Conservation (phyloP, 2,113 vertebrate genomes). For the Dromas ardeola region DNA sequence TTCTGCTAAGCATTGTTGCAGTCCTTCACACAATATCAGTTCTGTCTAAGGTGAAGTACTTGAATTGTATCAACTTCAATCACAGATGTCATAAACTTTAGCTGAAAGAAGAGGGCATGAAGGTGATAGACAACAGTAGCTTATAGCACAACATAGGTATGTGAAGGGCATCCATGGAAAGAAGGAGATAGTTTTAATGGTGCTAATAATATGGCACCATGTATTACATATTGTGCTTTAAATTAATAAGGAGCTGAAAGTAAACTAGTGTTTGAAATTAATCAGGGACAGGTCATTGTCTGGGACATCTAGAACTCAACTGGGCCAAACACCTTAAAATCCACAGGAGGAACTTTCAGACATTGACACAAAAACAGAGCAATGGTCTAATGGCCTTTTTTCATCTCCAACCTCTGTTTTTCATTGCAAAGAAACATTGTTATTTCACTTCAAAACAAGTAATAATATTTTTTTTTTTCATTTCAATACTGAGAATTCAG, state of each 20-base stretch:
- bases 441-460: background rate
- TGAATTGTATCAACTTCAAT: background rate
- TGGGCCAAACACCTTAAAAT: background rate
- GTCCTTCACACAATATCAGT: background rate
- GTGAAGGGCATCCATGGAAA: background rate
- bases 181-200: background rate
- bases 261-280: background rate
- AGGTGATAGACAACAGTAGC: background rate
- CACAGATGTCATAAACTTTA: background rate
- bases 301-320: background rate
- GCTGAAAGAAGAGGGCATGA: background rate
- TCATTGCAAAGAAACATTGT: background rate
- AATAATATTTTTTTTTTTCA: background rate
- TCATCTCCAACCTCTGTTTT: background rate
- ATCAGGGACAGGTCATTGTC: background rate
- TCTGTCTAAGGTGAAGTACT: background rate
- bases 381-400: background rate
- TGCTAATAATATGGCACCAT: background rate
- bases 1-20: background rate
- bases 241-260: background rate
- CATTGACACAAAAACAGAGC: background rate
- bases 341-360: background rate
- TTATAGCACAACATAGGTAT: background rate
- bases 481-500: background rate
- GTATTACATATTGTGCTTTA: no score